These are phyloP conservation scores for Stratiolaelaps scimitus DNA, from an alignment of 1,140 invertebrate species.

Conservation along the genomic window DNA sequence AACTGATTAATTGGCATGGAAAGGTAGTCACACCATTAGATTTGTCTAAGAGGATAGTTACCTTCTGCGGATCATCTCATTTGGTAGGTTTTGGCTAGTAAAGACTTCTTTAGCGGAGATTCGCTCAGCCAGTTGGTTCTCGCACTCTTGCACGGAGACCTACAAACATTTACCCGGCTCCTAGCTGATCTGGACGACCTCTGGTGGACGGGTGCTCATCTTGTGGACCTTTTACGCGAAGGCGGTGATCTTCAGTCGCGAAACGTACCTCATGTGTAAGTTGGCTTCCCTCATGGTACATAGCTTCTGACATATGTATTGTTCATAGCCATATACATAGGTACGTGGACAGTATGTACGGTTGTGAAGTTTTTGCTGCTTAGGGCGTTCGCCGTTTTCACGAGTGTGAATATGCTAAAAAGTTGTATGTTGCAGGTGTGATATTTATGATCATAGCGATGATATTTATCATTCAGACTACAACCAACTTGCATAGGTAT, in stretches of 20 bases:
- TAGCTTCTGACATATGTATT: conserved; percentile 7
- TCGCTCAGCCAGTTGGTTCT: conserved; percentile 8
- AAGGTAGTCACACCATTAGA: not conserved
- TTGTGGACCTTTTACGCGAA: not conserved
- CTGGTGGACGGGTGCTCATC: conserved; percentile 20
- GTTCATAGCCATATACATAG: no score
- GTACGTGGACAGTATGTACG: no score
- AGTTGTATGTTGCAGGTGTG: no score
- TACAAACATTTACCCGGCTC: not conserved
- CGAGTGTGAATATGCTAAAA: no score
- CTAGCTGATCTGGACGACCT: conserved; percentile 9
- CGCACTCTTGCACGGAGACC: not conserved
- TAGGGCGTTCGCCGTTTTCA: no score
- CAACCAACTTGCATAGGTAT: no score
- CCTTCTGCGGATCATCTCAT: no score
- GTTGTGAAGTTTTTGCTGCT: no score
- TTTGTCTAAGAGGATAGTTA: no score
- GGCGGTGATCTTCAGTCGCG: conserved; percentile 10
- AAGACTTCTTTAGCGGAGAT: not conserved
- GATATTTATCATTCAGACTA: no score
- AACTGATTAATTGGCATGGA: not conserved
- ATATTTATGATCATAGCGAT: no score
- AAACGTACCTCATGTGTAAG: conserved; percentile 20
- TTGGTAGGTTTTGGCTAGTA: not conserved
- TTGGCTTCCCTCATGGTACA: not conserved